A percentile compares a stretch with the other conserved stretches of the same genome.
Evolutionary conservation across 2,113 vertebrate genomes (phyloP).

Genomic region (Oryzias melastigma): DNA sequence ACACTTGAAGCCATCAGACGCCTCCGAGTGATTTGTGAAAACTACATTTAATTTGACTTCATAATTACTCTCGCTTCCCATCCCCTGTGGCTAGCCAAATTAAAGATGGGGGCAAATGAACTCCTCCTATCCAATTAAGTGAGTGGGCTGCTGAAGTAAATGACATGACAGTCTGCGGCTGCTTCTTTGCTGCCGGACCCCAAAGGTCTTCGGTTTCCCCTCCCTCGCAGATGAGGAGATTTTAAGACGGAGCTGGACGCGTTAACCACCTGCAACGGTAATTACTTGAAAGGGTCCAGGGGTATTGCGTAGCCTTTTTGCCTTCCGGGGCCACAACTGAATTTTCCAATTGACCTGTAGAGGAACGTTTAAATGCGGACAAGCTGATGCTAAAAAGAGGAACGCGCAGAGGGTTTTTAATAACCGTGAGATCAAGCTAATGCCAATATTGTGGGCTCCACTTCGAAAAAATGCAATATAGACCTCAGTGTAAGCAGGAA

Average conservation of each 20-base stretch:
- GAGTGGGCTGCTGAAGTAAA: conserved; percentile 60
- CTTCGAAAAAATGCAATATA: conserved; percentile 35
- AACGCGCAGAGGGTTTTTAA: conserved; percentile 36
- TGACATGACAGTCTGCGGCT: conserved; percentile 55
- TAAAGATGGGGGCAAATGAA: conserved; percentile 59
- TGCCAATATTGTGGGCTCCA: conserved; percentile 40
- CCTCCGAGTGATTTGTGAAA: conserved; percentile 44
- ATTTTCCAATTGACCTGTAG: conserved; percentile 60
- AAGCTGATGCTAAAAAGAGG: conserved; percentile 37
- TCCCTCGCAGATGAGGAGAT: conserved; percentile 59
- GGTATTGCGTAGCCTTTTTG: conserved; percentile 49
- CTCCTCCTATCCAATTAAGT: conserved; percentile 69
- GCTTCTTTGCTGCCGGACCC: conserved; percentile 57
- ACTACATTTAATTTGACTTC: conserved; percentile 57
- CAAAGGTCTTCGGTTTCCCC: conserved; percentile 52
- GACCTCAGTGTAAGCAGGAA: conserved; percentile 19
- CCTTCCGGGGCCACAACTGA: conserved; percentile 56
- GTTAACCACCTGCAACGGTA: conserved; percentile 49
- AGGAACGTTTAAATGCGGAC: conserved; percentile 41
- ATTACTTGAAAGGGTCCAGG: conserved; percentile 57
- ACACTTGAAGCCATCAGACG: conserved; percentile 23
- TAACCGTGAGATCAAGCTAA: conserved; percentile 14
- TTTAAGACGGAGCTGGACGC: conserved; percentile 51
- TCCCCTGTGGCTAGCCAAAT: conserved; percentile 64
- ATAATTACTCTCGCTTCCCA: conserved; percentile 60